phyloP scores from a whole-genome alignment of 2,797 vertebrate genomes.

The Peromyscus aztecus region DNA sequence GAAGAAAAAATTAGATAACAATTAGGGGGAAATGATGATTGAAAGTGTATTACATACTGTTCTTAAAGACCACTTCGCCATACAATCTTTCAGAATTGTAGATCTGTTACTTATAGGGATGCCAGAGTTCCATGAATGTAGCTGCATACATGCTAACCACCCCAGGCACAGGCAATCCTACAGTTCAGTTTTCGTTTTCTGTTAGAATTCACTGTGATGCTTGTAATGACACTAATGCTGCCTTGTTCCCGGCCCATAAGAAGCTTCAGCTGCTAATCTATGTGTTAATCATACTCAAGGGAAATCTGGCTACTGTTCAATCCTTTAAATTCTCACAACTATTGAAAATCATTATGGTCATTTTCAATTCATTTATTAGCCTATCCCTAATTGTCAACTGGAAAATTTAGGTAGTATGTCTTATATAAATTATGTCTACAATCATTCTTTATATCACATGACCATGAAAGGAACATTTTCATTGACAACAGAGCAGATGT shows the following conservation, averaged over 20 bases:
- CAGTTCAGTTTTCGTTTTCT: constrained; percentile 59
- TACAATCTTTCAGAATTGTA: not conserved
- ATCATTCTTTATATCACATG: not conserved
- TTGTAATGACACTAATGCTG: constrained; percentile 53
- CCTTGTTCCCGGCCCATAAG: not conserved
- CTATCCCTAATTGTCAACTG: constrained; percentile 69
- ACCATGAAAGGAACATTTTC: not conserved
- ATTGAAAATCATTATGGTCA: constrained; percentile 74
- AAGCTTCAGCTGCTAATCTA: constrained; percentile 57
- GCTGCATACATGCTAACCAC: constrained; percentile 32
- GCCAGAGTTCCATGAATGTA: not conserved
- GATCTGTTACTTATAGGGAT: not conserved
- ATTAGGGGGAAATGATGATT: not conserved
- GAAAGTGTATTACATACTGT: not conserved
- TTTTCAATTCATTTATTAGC: constrained; percentile 78
- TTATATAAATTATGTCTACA: constrained; percentile 51
- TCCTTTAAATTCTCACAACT: constrained; percentile 62
- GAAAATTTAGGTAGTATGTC: constrained; percentile 41
- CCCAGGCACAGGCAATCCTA: not conserved
- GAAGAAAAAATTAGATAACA: not conserved
- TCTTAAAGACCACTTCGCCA: constrained; percentile 6
- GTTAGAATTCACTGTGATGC: constrained; percentile 65
- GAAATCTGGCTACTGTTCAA: constrained; percentile 72
- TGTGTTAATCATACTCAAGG: constrained; percentile 64
- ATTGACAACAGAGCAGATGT: not conserved